Base-by-base conservation (phyloP, 2,888 invertebrate species). In the Limnephilus auricula region DNA sequence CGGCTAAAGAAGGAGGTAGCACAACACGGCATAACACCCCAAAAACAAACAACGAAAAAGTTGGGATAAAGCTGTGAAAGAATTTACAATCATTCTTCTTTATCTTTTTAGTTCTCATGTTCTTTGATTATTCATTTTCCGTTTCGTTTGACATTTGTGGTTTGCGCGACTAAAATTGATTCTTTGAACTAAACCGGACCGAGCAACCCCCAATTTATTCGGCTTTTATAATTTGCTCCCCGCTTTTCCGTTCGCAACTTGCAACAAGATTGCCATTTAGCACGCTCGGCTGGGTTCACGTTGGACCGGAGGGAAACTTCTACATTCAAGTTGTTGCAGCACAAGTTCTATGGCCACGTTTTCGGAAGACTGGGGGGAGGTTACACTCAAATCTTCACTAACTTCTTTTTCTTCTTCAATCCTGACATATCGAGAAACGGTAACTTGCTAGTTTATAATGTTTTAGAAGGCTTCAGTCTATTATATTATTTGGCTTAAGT, bases 201-300 rank as follows among this genome's bases (percentile, higher is more conserved):
- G 65, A 65, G n/a, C 25, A n/a, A 65, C 65, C 65, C 65, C 65
- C 25, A 65, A 65, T 65, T 65, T 65, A 65, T 65, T 65, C 25
- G 2, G 18, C 65, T n/a, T 65, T 65, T 65, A 65, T 65, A 65
- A 65, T 65, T 65, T 65, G 65, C 6, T 3, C 32, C 32, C 34
- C 82, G 32, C 4, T 82, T 82, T 34, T 82, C 18, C 82, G 25
- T 82, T 82, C 18, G 82, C 32, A 82, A 82, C 34, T 82, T 32
- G 82, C 34, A 34, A 32, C 34, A 85, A 85, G 85, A 85, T 37
- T 85, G 40, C 13, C 45, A 85, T 85, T 45, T 85, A 85, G 40
- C 45, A 30, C 85, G 85, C 85, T 30, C 85, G 45, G 30, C 32
- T 85, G 37, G 45, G 25, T 40, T 40, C 85, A 80, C 80, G 18